These are phyloP conservation scores for Onychostruthus taczanowskii DNA, from an alignment of 2,113 vertebrate species.

Conservation along the genomic window DNA sequence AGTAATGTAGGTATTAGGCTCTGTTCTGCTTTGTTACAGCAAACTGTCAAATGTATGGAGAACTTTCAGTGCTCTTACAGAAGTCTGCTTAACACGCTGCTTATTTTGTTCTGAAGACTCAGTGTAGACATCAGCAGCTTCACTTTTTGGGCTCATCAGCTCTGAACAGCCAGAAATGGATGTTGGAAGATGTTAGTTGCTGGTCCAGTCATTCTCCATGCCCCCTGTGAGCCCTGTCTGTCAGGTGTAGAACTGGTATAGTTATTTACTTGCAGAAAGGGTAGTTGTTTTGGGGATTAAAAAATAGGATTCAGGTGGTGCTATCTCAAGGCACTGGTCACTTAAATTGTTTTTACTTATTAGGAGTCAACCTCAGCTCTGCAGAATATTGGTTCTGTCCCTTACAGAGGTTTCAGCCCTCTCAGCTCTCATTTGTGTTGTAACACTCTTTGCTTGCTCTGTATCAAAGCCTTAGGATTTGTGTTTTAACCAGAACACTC, in stretches of 20 bases:
- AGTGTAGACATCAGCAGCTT: not conserved
- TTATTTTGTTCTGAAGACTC: not conserved
- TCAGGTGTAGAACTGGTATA: not conserved
- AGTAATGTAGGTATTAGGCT: not conserved
- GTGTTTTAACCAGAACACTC: not conserved
- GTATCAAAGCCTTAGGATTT: not conserved
- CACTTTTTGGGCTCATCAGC: not conserved
- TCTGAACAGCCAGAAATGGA: not conserved
- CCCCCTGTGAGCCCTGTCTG: not conserved
- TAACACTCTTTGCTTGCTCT: not conserved
- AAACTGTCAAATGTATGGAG: not conserved
- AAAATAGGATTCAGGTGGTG: not conserved
- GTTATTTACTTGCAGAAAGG: not conserved
- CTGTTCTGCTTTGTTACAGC: not conserved
- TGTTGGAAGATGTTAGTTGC: not conserved
- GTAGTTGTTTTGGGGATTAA: not conserved
- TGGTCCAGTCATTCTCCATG: not conserved
- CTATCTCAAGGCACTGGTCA: not conserved
- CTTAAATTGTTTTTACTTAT: not conserved
- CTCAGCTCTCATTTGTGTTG: not conserved
- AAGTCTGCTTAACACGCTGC: not conserved
- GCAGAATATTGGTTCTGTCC: not conserved
- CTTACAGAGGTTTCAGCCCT: not conserved
- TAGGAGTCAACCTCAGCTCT: not conserved
- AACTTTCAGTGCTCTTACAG: not conserved